Evolutionary conservation across 2,888 invertebrate species (phyloP).

Genomic region (Protophormia terraenovae): DNA sequence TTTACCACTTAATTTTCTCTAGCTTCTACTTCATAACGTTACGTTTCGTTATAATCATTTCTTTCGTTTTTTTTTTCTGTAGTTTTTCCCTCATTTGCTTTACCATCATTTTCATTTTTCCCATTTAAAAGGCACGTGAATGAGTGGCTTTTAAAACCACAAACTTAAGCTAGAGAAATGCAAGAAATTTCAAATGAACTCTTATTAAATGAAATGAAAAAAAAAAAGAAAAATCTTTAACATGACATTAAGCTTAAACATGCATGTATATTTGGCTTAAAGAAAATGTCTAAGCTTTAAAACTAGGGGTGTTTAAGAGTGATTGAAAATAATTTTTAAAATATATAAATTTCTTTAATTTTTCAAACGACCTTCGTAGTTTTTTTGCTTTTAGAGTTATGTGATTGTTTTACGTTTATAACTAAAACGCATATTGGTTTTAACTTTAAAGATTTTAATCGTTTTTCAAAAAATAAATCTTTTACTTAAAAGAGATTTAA

Average conservation of each 20-base stretch:
- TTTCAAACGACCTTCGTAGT: not conserved
- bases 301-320: not conserved
- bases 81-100: too few relatives aligned
- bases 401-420: not conserved
- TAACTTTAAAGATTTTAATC: slow-evolving; percentile 11
- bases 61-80: not conserved
- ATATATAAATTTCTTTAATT: not conserved
- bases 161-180: slow-evolving; percentile 17
- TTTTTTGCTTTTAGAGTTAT: not conserved
- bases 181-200: slow-evolving; percentile 44
- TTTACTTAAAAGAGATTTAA: not conserved
- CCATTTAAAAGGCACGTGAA: slow-evolving; percentile 52
- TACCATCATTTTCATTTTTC: slow-evolving; percentile 31
- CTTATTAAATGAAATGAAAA: slow-evolving; percentile 26
- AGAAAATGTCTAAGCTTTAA: not conserved
- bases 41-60: slow-evolving; percentile 22
- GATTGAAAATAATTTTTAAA: not conserved
- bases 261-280: not conserved
- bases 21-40: slow-evolving; percentile 45
- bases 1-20: slow-evolving; percentile 64
- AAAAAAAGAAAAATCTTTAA: slow-evolving; percentile 24
- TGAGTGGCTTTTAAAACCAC: slow-evolving; percentile 34
- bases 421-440: slow-evolving; percentile 3
- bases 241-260: slow-evolving; percentile 53
- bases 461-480: not conserved